Conservation (phyloP, 2,888 invertebrate genomes). For the Eristalis intricaria region DNA sequence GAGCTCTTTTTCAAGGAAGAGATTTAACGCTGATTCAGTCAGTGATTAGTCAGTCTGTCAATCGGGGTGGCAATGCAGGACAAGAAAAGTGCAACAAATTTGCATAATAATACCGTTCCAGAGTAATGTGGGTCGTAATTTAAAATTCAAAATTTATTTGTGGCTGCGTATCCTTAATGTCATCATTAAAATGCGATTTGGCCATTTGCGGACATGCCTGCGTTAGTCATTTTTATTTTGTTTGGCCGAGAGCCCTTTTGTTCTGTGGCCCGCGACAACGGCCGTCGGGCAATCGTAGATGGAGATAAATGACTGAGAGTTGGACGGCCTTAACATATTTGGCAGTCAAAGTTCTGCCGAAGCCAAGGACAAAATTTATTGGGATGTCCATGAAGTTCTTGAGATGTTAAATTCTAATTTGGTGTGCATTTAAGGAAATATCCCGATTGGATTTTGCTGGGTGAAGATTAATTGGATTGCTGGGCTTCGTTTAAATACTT, state of each 20-base stretch:
- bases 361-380: constrained; percentile 58
- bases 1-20: constrained; percentile 2
- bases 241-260: constrained; percentile 65
- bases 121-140: constrained; percentile 49
- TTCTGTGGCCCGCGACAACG: not conserved
- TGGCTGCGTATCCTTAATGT: constrained; percentile 64
- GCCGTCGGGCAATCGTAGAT: constrained; percentile 15
- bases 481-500: constrained; percentile 37
- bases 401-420: constrained; percentile 66
- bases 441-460: constrained; percentile 32
- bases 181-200: constrained; percentile 71
- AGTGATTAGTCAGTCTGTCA: constrained; percentile 59
- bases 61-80: constrained; percentile 8
- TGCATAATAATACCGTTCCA: constrained; percentile 62
- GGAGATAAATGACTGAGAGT: constrained; percentile 58
- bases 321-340: constrained; percentile 3
- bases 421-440: constrained; percentile 51
- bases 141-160: constrained; percentile 64
- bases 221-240: constrained; percentile 61
- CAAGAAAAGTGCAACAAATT: constrained; percentile 39
- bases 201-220: constrained; percentile 52
- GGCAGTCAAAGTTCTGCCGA: constrained; percentile 25
- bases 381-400: constrained; percentile 43
- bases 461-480: constrained; percentile 55
- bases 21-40: constrained; percentile 40